Base-by-base conservation (phyloP, 2,113 vertebrate genomes). In the Recurvirostra avosetta region DNA sequence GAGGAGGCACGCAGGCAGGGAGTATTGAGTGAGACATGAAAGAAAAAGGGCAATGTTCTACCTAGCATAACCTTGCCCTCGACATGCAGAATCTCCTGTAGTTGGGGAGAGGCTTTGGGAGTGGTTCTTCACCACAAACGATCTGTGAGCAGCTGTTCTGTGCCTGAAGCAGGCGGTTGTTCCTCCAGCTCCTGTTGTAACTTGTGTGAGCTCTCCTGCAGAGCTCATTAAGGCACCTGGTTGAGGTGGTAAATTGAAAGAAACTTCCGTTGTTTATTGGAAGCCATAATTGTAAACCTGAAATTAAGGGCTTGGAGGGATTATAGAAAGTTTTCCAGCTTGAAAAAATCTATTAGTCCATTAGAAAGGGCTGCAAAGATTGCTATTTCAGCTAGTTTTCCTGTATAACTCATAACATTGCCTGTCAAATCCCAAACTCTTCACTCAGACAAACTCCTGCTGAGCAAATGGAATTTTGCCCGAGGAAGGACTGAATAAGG, bases 401-500 rank as follows among this genome's bases (percentile, higher is more conserved):
- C 30, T 79, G 36, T 55, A 19, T 56, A 93, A 73, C 67, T 95
- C 82, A 73, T 73, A 78, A 88, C n/a, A 61, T 61, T 83, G 38
- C 50, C 49, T 79, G 40, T 91, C 67, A 88, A 88, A 77, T 92
- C 83, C 43, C 71, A 67, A 59, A 78, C 13, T 63, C 74, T 91
- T 82, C 68, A 91, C 30, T n/a, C 68, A 93, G 76, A 63, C 70
- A 72, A 72, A 88, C 62, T 95, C 45, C 80, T 56, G 59, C 74
- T 86, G 66, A 85, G 81, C 11, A 78, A 66, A 90, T 76, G 53
- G 81, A 94, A 76, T 94, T 91, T 86, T 95, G 74, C 67, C 81
- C 0, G 3, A 83, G 38, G 41, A 88, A 76, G 36, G 45, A 68
- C 36, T 82, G 36, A 82, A 62, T 65, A 75, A 58, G 23, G 34